phyloP scores from a whole-genome alignment of 2,113 vertebrate species.

The Coturnix japonica region DNA sequence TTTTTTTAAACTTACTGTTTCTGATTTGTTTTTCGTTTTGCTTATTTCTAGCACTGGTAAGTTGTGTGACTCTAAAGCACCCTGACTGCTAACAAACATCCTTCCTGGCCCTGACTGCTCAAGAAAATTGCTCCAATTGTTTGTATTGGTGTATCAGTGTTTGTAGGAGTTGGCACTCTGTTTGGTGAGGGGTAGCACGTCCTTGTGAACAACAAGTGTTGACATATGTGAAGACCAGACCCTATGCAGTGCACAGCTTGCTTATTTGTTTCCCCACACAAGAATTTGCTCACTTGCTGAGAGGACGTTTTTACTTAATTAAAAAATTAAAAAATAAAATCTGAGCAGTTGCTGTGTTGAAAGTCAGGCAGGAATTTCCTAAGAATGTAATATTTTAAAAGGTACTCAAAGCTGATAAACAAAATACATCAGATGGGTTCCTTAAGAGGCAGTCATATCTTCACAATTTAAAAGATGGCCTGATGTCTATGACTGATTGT shows the following conservation, averaged over 20 bases:
- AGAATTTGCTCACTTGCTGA: not conserved
- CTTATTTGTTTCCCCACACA: not conserved
- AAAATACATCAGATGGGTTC: not conserved
- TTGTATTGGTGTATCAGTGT: not conserved
- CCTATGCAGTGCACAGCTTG: not conserved
- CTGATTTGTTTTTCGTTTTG: conserved; percentile 12
- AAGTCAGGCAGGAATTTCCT: not conserved
- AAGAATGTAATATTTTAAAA: not conserved
- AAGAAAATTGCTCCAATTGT: not conserved
- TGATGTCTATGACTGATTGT: not conserved
- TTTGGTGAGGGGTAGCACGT: not conserved
- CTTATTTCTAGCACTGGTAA: not conserved
- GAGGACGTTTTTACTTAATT: not conserved
- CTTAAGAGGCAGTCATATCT: not conserved
- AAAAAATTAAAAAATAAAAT: not conserved
- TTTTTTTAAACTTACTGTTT: not conserved
- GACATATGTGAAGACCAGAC: not conserved
- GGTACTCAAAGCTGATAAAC: not conserved
- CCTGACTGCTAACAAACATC: not conserved
- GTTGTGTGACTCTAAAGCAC: not conserved
- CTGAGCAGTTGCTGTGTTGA: not conserved
- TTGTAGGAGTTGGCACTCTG: not conserved
- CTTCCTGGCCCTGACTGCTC: not conserved
- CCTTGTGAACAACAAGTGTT: not conserved
- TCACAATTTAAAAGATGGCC: not conserved